Conservation (phyloP, 2,888 invertebrate genomes). For the Alitta virens region DNA sequence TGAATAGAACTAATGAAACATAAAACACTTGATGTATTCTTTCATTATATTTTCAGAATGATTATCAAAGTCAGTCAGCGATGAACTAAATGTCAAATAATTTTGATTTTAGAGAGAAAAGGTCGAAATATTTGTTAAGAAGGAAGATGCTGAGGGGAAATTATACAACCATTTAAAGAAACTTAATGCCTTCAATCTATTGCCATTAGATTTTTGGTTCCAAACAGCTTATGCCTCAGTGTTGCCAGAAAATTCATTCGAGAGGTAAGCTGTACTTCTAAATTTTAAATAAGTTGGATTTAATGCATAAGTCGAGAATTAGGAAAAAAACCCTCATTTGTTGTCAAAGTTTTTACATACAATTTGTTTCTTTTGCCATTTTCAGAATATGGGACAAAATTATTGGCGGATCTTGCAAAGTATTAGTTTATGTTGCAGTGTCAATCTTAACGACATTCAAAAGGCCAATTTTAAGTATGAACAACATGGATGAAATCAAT, state of each 20-base stretch:
- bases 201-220: constrained; percentile 78
- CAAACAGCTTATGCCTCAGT: constrained; percentile 79
- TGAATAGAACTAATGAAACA: too few species aligned
- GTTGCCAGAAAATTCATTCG: constrained; percentile 74
- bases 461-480: constrained; percentile 67
- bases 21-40: too few species aligned
- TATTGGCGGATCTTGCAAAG: constrained; percentile 79
- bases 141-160: constrained; percentile 68
- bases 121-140: constrained; percentile 64
- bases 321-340: too few species aligned
- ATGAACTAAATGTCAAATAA: too few species aligned
- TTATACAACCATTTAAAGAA: constrained; percentile 71
- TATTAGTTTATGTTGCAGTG: constrained; percentile 75
- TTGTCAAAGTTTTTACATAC: too few species aligned
- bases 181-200: constrained; percentile 65
- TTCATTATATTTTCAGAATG: too few species aligned
- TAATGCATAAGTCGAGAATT: too few species aligned
- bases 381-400: constrained; percentile 85
- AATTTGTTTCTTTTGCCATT: constrained; percentile 29
- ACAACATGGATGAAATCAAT: constrained; percentile 64
- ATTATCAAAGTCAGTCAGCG: too few species aligned
- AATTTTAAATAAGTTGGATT: too few species aligned
- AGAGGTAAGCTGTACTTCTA: constrained; percentile 63
- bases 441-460: constrained; percentile 72
- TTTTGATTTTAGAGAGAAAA: not conserved